These are phyloP conservation scores for Drosophila simulans DNA, from an alignment of 1,140 invertebrate species.

Conservation along the genomic window DNA sequence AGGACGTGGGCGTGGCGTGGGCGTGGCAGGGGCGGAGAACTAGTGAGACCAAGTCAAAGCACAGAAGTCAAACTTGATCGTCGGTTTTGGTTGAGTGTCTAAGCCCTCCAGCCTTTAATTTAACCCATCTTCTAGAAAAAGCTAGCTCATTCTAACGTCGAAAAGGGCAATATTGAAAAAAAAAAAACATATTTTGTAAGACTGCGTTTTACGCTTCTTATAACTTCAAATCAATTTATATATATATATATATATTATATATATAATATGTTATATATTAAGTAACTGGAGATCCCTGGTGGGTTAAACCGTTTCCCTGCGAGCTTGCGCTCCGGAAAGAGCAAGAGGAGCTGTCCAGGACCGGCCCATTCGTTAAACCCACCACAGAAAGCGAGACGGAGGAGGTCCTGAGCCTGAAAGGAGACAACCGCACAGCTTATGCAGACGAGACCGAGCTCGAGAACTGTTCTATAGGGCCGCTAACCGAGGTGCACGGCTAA, in stretches of 20 bases:
- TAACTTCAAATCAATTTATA: no score
- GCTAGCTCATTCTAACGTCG: no score
- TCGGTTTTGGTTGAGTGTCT: background rate
- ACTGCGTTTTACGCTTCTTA: background rate
- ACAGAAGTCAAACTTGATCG: slow-evolving; percentile 33
- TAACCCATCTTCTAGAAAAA: slow-evolving; percentile 1
- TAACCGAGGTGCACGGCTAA: background rate
- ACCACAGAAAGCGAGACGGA: slow-evolving; percentile 21
- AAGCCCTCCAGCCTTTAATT: background rate
- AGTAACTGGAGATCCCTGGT: no score
- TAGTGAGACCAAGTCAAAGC: slow-evolving; percentile 9
- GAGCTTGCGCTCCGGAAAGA: slow-evolving; percentile 45
- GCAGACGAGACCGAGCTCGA: slow-evolving; percentile 48
- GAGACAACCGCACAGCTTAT: slow-evolving; percentile 57
- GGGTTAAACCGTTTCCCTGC: slow-evolving; percentile 52
- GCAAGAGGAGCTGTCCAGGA: slow-evolving; percentile 6
- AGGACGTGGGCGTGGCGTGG: slow-evolving; percentile 21
- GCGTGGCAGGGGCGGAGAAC: slow-evolving; percentile 20
- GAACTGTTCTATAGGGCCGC: background rate
- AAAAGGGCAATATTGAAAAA: no score
- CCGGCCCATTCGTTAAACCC: slow-evolving; percentile 52
- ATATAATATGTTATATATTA: no score
- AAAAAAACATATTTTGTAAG: no score
- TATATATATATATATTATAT: no score
- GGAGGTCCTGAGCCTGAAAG: slow-evolving; percentile 42